Base-by-base conservation (phyloP, 2,888 invertebrate species). In the Troides oblongomaculatus region DNA sequence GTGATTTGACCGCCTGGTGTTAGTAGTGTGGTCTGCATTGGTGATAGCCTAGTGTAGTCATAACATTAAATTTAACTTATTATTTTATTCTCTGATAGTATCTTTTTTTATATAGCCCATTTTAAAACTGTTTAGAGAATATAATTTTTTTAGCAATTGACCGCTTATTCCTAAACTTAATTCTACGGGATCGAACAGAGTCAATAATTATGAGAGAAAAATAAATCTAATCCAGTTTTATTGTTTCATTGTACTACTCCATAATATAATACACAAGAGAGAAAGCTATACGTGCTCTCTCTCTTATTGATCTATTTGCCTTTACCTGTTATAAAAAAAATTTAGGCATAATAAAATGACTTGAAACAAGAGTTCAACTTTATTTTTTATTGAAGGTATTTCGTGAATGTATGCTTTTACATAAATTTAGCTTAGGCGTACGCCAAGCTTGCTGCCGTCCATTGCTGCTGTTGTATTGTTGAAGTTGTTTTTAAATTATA, bases 381-480 rank as follows among this genome's bases (percentile, higher is more conserved):
- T 67, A 67, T 67, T 66, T 70, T 67, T 39, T 67, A 67, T 60
- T 63, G 8, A 56, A 60, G 59, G 25, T 66, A 64, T 63, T 70
- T 67, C 61, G 56, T 21, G 30, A 63, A 46, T 64, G 21, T 64
- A 72, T 53, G 74, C 75, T 76, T 73, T 69, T 59, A 67, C 56
- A 69, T 65, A 64, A 69, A n/a, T 58, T 66, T 72, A 73, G 72
- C 74, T 74, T 71, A 68, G 75, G 74, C 71, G 61, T 80, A 78
- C 74, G 81, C 83, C 75, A 82, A 86, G 88, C 87, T 88, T 87
- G 82, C 86, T 83, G 80, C 90, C 90, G 90, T 91, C 90, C 90
- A 90, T 81, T 83, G 81, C 81, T 81, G 78, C 75, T 73, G 74
- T 65, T 57, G 58, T 60, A 76, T 70, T 64, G 57, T 63, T 63